Evolutionary conservation across 2,888 invertebrate genomes (phyloP), one percentile per base, ranked within the genome.

Genomic region (Heliconius aoede): DNA sequence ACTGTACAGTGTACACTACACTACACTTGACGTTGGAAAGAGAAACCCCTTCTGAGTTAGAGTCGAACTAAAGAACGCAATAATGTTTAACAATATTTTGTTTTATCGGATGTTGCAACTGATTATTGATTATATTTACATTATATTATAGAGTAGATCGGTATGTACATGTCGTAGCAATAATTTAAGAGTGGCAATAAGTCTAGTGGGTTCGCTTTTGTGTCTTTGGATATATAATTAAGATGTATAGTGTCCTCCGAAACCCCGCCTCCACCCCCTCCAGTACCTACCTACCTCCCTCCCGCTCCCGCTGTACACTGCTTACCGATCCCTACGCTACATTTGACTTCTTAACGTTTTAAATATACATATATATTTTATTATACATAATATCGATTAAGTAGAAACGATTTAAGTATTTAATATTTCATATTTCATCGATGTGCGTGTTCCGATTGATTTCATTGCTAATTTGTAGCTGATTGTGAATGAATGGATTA

Each of bases 171-270:
- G 91, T 93, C 88, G 93, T 94, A 94, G 94, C 94, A 94, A 94
- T 94, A 94, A 93, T 78, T 87, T 92, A 92, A 91, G 92, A 90
- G 90, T 93, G 92, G 94, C 93, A 94, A 94, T 94, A 94, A 94
- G 86, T 87, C 84, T 91, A 91, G 92, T 90, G 90, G 88, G 90
- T 90, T 92, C 90, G 93, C 92, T 93, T 94, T 85, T 86, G 88
- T 90, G 91, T 92, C 87, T 89, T 86, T 87, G 85, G 85, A 88
- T 84, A 86, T 85, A 85, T 79, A 81, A 81, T 85, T 85, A 88
- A 87, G 86, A 82, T 84, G 88, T 88, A 85, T 88, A 89, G 82
- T 86, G 65, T 40, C 24, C 65, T n/a, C 81, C 85, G 85, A 85
- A 85, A 85, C 86, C 83, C 84, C 84, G 82, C 80, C 81, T 81